Conservation (phyloP, 2,113 vertebrate species). For the Tinamus guttatus region DNA sequence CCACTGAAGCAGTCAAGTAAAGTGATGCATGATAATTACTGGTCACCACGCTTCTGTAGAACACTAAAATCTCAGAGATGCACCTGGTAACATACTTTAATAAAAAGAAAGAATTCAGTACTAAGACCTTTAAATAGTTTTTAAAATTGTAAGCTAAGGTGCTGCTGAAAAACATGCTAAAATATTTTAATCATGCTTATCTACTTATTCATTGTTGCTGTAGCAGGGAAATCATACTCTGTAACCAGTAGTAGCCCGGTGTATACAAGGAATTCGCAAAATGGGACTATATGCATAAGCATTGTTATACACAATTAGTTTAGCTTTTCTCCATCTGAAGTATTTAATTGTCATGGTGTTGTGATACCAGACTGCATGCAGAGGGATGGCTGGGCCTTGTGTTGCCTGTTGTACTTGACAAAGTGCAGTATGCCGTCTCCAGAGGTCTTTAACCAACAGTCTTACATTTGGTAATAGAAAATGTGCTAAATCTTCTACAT, state of each 20-base stretch:
- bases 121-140: not conserved
- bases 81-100: not conserved
- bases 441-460: not conserved
- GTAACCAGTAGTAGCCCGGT: not conserved
- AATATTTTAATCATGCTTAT: not conserved
- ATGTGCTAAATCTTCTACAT: not conserved
- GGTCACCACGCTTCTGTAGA: not conserved
- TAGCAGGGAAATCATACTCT: not conserved
- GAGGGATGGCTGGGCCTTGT: not conserved
- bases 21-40: fast-evolving
- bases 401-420: not conserved
- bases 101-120: not conserved
- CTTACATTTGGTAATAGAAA: not conserved
- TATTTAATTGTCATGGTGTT: not conserved
- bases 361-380: not conserved
- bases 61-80: not conserved
- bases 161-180: not conserved
- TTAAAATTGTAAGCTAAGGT: not conserved
- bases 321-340: not conserved
- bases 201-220: not conserved
- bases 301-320: not conserved
- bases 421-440: not conserved
- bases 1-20: not conserved
- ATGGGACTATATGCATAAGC: not conserved
- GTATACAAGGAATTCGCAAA: not conserved